Conservation (phyloP, 2,797 vertebrate species). For the Siniperca scherzeri region DNA sequence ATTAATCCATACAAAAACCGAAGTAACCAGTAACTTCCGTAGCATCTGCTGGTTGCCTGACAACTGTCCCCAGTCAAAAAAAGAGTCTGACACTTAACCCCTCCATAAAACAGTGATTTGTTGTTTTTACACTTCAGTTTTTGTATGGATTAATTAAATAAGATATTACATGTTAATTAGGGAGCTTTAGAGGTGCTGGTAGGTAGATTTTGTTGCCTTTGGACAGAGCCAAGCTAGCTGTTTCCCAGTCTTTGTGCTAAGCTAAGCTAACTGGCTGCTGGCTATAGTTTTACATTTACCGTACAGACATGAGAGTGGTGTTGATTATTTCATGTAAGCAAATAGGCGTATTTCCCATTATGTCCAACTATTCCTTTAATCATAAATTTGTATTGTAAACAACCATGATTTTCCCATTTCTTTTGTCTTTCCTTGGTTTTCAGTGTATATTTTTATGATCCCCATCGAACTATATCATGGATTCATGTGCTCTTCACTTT, state of each 20-base stretch:
- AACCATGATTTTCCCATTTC: background rate
- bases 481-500: background rate
- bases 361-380: background rate
- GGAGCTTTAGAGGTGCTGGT: background rate
- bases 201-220: no score
- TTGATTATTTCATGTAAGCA: background rate
- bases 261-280: background rate
- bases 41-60: background rate
- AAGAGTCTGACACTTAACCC: background rate
- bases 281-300: background rate
- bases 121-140: background rate
- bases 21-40: background rate
- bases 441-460: background rate
- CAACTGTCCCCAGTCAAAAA: background rate
- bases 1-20: background rate
- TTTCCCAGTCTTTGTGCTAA: rapidly evolving
- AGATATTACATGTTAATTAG: background rate
- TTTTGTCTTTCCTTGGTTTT: background rate
- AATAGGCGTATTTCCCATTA: background rate
- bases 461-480: background rate
- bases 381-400: background rate
- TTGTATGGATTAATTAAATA: no score
- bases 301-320: background rate
- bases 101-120: background rate
- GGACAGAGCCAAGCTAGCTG: background rate